Percentiles rank a stretch among this genome's conserved stretches.
These are phyloP conservation scores for Crotalus viridis DNA, from an alignment of 2,113 vertebrate genomes.

Conservation along the genomic window DNA sequence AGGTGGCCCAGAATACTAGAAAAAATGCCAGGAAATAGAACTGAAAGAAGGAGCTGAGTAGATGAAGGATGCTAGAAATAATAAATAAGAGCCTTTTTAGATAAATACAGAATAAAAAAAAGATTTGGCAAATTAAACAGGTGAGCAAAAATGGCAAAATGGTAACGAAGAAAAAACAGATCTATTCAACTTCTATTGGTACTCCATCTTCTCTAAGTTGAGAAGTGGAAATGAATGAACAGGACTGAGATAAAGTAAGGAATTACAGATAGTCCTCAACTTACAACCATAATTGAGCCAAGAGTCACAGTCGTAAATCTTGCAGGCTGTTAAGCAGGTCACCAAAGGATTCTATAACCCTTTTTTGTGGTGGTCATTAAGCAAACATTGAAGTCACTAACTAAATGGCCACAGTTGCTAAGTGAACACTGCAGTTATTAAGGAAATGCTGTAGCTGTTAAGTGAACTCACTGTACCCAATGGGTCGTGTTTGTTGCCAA, in stretches of 20 bases:
- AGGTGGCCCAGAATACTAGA: not conserved
- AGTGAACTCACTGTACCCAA: not conserved
- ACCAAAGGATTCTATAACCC: not conserved
- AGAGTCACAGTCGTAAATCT: not conserved
- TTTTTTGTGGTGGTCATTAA: not conserved
- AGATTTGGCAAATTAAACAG: not conserved
- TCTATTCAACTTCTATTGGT: not conserved
- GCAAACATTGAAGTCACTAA: not conserved
- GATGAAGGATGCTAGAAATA: not conserved
- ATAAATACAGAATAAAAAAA: not conserved
- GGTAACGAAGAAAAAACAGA: not conserved
- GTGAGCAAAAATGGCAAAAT: not conserved
- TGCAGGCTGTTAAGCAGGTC: not conserved
- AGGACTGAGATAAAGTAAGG: not conserved
- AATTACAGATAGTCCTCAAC: not conserved
- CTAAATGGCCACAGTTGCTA: too few relatives aligned
- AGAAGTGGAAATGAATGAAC: not conserved
- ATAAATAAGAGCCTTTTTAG: not conserved
- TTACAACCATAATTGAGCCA: not conserved
- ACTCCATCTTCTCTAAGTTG: not conserved
- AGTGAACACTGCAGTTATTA: too few relatives aligned
- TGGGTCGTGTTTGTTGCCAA: not conserved
- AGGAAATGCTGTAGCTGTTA: not conserved
- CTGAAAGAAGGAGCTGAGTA: not conserved
- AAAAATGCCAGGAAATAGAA: not conserved